Evolutionary conservation across 2,888 invertebrate species (phyloP).

Genomic region (Cheilosia impressa): DNA sequence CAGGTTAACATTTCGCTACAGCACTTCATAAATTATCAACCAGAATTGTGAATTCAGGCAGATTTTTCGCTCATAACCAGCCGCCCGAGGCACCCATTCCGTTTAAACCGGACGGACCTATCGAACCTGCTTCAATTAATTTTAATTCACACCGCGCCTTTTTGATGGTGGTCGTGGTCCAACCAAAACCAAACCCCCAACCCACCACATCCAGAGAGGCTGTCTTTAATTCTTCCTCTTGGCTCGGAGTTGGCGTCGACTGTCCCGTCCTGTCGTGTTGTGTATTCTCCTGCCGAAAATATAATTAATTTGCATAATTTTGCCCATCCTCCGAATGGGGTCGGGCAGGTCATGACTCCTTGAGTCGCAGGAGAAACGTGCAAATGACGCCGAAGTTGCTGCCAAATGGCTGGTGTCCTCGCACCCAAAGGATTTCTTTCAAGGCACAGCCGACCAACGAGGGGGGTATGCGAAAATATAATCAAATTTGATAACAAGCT

Average conservation of each 20-base stretch:
- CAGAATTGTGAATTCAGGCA: conserved; percentile 69
- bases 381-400: conserved; percentile 63
- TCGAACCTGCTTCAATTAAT: conserved; percentile 72
- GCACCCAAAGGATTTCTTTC: conserved; percentile 46
- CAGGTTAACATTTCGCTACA: conserved; percentile 47
- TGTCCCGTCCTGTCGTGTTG: conserved; percentile 30
- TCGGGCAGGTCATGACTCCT: conserved; percentile 31
- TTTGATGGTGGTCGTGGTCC: conserved; percentile 17
- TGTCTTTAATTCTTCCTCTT: conserved; percentile 46
- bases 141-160: conserved; percentile 65
- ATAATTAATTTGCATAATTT: conserved; percentile 75
- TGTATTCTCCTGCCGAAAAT: conserved; percentile 67
- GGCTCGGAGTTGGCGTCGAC: conserved; percentile 9
- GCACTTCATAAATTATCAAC: conserved; percentile 73
- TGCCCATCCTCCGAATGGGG: conserved; percentile 15
- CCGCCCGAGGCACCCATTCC: background rate
- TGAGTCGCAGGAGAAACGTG: conserved; percentile 47
- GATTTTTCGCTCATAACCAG: conserved; percentile 63
- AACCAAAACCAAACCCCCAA: background rate
- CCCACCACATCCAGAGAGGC: conserved; percentile 6
- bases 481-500: conserved; percentile 72
- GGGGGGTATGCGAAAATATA: conserved; percentile 50
- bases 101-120: conserved; percentile 41
- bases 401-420: conserved; percentile 56
- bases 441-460: background rate